Base-by-base conservation (phyloP, 1,140 invertebrate genomes). In the Drosophila lini region DNA sequence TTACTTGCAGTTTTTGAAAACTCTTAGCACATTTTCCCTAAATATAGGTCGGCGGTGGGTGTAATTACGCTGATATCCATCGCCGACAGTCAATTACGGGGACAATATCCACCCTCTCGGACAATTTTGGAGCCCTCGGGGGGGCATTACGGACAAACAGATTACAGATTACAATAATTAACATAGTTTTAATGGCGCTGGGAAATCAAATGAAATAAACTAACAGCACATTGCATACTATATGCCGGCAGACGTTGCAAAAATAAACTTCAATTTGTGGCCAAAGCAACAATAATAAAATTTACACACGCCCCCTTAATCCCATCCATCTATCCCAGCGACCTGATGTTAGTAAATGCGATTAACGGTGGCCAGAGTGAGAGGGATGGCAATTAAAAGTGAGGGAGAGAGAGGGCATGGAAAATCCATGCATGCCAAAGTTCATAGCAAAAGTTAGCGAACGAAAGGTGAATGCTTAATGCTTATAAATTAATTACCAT, bases 161-260 rank as follows among this genome's bases (percentile, higher is more conserved):
- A 60, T 58, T 36, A 55, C 47, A 44, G 64, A 85, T 86, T 81
- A 75, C 69, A 78, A 78, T 81, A 79, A 85, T 86, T 68, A 85
- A 74, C 78, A 81, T 81, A 70, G 74, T 75, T 85, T 77, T 57
- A 81, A 78, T 80, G 57, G 56, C 59, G 50, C 65, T 60, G 74
- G 41, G 38, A 62, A 50, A 59, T 56, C 41, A 45, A 69, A 60
- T 45, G 31, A 59, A 41, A 40, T 34, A 40, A 74, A 73, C 50
- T 53, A 34, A 34, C 56, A 44, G 40, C 45, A 56, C 40, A 60
- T 63, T 31, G 19, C 50, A 64, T 34, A 25, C 11, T 3, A 5
- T 25, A 25, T 25, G 25, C 25, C 4, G 22, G 25, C 42, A 64
- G 47, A 38, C 56, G 15, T 38, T 31, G 36, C 48, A 47, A 34